phyloP scores from a whole-genome alignment of 1,140 invertebrate species.

The Drosophila chauvacae region DNA sequence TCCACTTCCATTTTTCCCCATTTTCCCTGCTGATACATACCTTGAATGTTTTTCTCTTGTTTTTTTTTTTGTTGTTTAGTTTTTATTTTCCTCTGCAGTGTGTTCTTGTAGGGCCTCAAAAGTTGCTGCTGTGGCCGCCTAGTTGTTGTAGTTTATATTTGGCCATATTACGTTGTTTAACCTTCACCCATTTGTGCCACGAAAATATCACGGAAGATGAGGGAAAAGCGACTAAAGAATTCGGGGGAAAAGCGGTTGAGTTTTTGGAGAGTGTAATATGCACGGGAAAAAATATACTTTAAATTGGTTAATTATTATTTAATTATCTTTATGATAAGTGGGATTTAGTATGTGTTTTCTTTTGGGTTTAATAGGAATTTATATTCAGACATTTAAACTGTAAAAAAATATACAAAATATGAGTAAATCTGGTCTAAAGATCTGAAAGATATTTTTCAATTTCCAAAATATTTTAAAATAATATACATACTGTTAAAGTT shows the following conservation, averaged over 20 bases:
- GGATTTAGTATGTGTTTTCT: neutral
- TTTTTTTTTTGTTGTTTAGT: conserved; percentile 5
- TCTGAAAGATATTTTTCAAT: neutral
- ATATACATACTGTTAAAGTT: too few species aligned
- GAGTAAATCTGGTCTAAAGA: neutral
- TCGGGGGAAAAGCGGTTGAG: conserved; percentile 14
- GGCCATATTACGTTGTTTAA: conserved; percentile 71
- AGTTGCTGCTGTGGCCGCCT: conserved; percentile 41
- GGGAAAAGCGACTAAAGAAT: conserved; percentile 9
- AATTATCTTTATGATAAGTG: neutral
- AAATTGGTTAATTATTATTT: neutral
- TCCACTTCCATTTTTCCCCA: conserved; percentile 10
- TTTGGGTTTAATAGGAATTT: neutral
- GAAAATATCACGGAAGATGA: conserved; percentile 27
- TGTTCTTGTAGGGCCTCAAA: conserved; percentile 33
- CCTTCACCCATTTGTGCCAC: conserved; percentile 72
- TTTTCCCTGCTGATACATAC: conserved; percentile 35
- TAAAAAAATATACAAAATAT: neutral
- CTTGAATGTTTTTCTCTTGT: conserved; percentile 63
- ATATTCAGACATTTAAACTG: neutral
- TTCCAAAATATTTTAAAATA: neutral
- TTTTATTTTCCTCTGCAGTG: conserved; percentile 27
- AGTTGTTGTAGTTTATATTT: conserved; percentile 62
- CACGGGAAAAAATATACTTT: neutral
- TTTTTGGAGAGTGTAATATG: conserved; percentile 25